Percentiles rank a stretch among this genome's conserved stretches.
Evolutionary conservation across 2,113 vertebrate species (phyloP).

Genomic region (Leptobrachium leishanense): DNA sequence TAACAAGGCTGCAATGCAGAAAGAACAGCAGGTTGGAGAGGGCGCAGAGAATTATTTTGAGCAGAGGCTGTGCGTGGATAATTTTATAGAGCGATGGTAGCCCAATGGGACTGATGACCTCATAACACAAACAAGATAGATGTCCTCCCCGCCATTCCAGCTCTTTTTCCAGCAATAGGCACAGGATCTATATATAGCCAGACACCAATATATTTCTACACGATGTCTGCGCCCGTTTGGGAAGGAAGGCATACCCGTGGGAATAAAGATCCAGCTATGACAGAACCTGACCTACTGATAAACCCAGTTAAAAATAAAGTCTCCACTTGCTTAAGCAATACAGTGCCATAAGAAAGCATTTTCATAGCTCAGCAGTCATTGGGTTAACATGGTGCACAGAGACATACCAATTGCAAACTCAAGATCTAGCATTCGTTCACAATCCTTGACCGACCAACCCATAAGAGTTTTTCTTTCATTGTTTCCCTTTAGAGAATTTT

Average conservation of each 20-base stretch:
- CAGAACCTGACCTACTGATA: conserved; percentile 26
- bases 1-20: conserved; percentile 3
- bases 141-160: conserved; percentile 10
- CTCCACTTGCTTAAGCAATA: background rate
- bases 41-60: background rate
- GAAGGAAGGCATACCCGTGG: conserved; percentile 19
- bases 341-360: too few species aligned
- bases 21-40: conserved; percentile 35
- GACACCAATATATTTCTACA: conserved; percentile 30
- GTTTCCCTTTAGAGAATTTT: too few species aligned
- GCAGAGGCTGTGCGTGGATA: background rate
- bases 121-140: conserved; percentile 25
- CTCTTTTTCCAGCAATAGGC: conserved; percentile 28
- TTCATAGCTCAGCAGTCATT: too few species aligned
- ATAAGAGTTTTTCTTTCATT: too few species aligned
- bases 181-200: conserved; percentile 30
- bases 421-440: too few species aligned
- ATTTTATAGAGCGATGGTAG: conserved; percentile 1
- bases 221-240: conserved; percentile 9
- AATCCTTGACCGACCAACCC: too few species aligned
- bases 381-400: too few species aligned
- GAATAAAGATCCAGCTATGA: conserved; percentile 12
- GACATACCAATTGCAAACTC: too few species aligned
- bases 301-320: conserved; percentile 25
- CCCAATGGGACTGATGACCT: conserved; percentile 38